phyloP scores from a whole-genome alignment of 1,140 invertebrate genomes.

The Diorhabda sublineata region DNA sequence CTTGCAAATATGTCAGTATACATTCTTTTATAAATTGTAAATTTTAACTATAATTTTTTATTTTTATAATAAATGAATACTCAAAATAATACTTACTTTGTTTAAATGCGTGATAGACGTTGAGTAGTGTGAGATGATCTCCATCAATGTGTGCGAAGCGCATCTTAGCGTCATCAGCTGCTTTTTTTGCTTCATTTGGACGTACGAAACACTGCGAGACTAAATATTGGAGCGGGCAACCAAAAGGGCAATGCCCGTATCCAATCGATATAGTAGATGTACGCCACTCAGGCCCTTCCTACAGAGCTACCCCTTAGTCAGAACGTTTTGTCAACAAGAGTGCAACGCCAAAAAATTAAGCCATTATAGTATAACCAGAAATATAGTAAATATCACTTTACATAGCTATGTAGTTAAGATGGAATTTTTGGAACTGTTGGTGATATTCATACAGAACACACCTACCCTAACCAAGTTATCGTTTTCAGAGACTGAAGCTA shows the following conservation, averaged over 20 bases:
- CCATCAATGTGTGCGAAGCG: constrained; percentile 99
- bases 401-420: too few species aligned
- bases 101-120: constrained; percentile 98
- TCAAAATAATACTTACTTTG: constrained; percentile 81
- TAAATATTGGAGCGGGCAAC: constrained; percentile 56
- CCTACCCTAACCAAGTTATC: too few species aligned
- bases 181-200: constrained; percentile 98
- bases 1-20: too few species aligned
- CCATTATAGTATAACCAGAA: too few species aligned
- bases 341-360: not conserved
- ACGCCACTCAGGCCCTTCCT: constrained; percentile 47
- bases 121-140: constrained; percentile 92
- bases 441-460: too few species aligned
- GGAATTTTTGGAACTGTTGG: too few species aligned
- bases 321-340: constrained; percentile 27
- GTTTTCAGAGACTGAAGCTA: too few species aligned
- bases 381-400: too few species aligned
- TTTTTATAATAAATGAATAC: too few species aligned
- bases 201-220: constrained; percentile 99
- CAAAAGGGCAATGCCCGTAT: constrained; percentile 48
- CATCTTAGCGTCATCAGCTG: constrained; percentile 98
- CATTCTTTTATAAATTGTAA: too few species aligned
- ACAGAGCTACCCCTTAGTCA: constrained; percentile 51
- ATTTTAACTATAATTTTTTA: too few species aligned
- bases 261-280: constrained; percentile 58